Base-by-base conservation (phyloP, 2,113 vertebrate species). In the Microcebus murinus region DNA sequence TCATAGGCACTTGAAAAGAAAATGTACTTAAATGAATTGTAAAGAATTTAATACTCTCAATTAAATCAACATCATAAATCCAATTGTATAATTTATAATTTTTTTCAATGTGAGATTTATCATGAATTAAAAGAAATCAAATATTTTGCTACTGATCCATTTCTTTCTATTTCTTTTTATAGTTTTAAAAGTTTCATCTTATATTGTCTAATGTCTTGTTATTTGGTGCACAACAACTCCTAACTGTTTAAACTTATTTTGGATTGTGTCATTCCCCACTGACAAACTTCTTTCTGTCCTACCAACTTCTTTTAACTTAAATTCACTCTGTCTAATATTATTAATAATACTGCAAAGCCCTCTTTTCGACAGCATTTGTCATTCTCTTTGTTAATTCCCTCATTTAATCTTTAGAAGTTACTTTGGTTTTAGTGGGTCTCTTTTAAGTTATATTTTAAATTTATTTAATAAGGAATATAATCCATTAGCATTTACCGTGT, bases 11-110 rank as follows among this genome's bases (percentile, higher is more conserved):
- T 76, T 90, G 45, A 92, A 91, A 95, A 89, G 45, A 83, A 82
- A 82, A 84, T 42, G 4, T 42, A 50, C 71, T 95, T 88, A 65
- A 65, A 39, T 85, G 18, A 92, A 67, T 14, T 59, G 1, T 79
- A 61, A 84, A 74, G 34, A 89, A 36, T 27, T 55, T 68, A 85
- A 81, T 80, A 39, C 50, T 89, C 6, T 63, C 21, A 1, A 68
- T 68, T 92, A 90, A 96, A 77, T 86, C 61, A 94, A 74, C 12
- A 73, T 83, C 63, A 82, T 91, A 21, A 84, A 84, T 95, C 59
- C 67, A 87, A 36, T 50, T 79, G 45, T 10, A 23, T 61, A 83
- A 45, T 88, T 82, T 36, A 74, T 29, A 65, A 29, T 92, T 74
- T 81, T 95, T 95, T 77, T 88, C 8, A 77, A 18, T 83, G 9